These are phyloP conservation scores for Schizaphis graminum DNA, from an alignment of 2,888 invertebrate species.

Conservation along the genomic window DNA sequence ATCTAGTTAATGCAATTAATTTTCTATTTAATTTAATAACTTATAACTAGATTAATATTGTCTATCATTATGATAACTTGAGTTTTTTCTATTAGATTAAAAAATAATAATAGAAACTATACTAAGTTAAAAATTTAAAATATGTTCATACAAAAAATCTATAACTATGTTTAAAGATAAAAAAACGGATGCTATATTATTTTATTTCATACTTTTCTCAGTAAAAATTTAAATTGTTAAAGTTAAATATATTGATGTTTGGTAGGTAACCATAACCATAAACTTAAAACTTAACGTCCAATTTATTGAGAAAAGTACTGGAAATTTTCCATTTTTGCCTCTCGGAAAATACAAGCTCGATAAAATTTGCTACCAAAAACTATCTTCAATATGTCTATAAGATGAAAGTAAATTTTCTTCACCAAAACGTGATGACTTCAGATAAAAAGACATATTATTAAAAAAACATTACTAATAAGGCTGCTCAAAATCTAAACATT, in stretches of 20 bases:
- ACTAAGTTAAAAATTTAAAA: not conserved
- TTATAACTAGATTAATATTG: not conserved
- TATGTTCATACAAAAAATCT: not conserved
- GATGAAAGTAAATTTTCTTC: not conserved
- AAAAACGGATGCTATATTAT: not conserved
- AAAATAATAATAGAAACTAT: not conserved
- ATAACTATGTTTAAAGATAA: not conserved
- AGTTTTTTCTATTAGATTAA: not conserved
- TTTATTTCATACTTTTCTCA: not conserved
- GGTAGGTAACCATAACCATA: no score
- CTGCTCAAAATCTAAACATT: not conserved
- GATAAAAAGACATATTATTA: not conserved
- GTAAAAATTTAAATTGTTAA: not conserved
- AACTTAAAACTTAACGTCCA: no score
- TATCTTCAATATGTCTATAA: not conserved
- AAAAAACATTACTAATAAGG: not conserved
- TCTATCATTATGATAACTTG: not conserved
- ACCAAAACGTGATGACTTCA: not conserved
- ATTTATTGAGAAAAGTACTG: no score
- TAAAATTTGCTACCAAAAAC: not conserved
- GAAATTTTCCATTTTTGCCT: not conserved
- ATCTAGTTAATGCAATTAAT: not conserved
- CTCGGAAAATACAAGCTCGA: no score
- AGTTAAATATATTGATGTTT: no score
- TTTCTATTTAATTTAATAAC: not conserved